Percentiles rank a stretch among this genome's conserved stretches.
phyloP scores from a whole-genome alignment of 2,888 invertebrate species.

The Agrilus cyanescens region DNA sequence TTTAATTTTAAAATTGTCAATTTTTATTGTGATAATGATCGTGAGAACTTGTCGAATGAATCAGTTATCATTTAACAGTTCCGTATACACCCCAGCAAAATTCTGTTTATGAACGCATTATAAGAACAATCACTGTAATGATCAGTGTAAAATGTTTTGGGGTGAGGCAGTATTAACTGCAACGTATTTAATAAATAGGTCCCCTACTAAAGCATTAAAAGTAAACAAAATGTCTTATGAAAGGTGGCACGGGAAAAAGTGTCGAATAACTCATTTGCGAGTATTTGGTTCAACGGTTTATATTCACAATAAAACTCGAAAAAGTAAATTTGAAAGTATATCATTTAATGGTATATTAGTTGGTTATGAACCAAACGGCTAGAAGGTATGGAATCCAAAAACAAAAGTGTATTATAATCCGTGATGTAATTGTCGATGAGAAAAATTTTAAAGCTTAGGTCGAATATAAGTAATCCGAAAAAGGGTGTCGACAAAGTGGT shows the following conservation, averaged over 20 bases:
- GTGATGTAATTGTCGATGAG: no score
- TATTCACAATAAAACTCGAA: constrained; percentile 11
- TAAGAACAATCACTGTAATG: constrained; percentile 27
- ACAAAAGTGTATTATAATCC: no score
- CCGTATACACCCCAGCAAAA: constrained; percentile 31
- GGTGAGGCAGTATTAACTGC: constrained; percentile 29
- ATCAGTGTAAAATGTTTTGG: constrained; percentile 27
- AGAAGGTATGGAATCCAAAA: no score
- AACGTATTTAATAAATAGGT: constrained; percentile 27
- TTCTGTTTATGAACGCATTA: constrained; percentile 31
- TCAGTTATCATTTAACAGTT: constrained; percentile 29
- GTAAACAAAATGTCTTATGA: constrained; percentile 27
- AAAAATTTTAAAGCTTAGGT: no score
- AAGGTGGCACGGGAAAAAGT: constrained; percentile 27
- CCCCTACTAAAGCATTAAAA: constrained; percentile 25
- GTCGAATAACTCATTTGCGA: constrained; percentile 22
- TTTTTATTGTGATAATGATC: constrained; percentile 14
- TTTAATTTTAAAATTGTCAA: no score
- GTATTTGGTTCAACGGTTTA: constrained; percentile 21
- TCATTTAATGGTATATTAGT: neutral
- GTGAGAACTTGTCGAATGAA: constrained; percentile 19
- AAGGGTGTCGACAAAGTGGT: no score
- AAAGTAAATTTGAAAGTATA: constrained; percentile 11
- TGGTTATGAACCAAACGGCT: no score
- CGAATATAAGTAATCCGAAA: no score